phyloP scores from a whole-genome alignment of 2,113 vertebrate genomes.

The Pelusios castaneus region DNA sequence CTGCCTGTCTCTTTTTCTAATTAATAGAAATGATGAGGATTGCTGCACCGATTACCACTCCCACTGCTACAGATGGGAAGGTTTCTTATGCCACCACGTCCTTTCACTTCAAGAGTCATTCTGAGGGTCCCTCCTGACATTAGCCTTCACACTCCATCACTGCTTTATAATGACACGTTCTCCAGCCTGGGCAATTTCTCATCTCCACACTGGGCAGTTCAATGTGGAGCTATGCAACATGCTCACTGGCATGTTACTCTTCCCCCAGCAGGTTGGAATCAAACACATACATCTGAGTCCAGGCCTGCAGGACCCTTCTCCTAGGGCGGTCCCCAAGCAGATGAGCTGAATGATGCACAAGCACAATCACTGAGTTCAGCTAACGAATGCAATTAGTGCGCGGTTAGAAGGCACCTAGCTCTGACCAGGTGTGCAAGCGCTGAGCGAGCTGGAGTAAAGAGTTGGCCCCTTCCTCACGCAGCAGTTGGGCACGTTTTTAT shows the following conservation, averaged over 20 bases:
- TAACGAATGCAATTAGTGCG: neutral
- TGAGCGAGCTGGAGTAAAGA: neutral
- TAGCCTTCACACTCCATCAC: neutral
- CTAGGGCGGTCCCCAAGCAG: neutral
- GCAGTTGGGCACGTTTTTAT: neutral
- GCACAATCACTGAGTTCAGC: neutral
- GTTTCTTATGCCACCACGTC: neutral
- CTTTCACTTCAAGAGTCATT: neutral
- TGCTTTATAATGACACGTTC: neutral
- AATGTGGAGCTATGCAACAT: neutral
- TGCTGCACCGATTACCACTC: neutral
- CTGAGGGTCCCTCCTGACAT: neutral
- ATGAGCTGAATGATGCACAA: conserved; percentile 17
- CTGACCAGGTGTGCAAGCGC: neutral
- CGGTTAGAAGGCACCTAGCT: conserved; percentile 23
- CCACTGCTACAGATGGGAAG: neutral
- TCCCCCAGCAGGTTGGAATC: neutral
- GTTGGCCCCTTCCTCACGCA: neutral
- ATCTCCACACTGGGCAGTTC: neutral
- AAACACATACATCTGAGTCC: neutral
- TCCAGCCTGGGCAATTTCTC: neutral
- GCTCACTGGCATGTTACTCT: conserved; percentile 8
- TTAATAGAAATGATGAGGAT: neutral
- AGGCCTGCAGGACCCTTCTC: conserved; percentile 4
- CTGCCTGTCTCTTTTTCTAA: neutral